Percentiles rank a stretch among this genome's conserved stretches.
phyloP scores from a whole-genome alignment of 2,888 invertebrate genomes.

The Drosophila monieri region DNA sequence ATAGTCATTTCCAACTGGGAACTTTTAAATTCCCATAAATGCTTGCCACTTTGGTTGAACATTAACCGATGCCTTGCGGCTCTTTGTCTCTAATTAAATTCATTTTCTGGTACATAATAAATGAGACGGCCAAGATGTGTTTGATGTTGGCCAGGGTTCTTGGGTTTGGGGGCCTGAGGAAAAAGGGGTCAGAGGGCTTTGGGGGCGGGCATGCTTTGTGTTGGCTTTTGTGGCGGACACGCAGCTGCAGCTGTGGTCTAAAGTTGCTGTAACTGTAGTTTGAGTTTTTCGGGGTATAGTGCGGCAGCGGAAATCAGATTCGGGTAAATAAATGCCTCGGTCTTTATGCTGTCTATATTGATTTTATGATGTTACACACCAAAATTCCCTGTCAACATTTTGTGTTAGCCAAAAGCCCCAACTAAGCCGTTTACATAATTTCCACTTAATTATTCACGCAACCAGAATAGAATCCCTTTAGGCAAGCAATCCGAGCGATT shows the following conservation, averaged over 20 bases:
- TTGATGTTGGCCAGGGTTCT: constrained; percentile 18
- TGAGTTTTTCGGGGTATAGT: not conserved
- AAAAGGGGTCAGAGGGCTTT: not conserved
- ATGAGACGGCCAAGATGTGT: constrained; percentile 33
- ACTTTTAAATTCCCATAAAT: constrained; percentile 39
- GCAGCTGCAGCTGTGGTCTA: constrained; percentile 25
- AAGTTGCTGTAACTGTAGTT: constrained; percentile 22
- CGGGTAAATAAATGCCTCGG: not conserved
- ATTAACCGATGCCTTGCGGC: constrained; percentile 52
- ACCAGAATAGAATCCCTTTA: constrained; percentile 25
- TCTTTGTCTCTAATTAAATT: constrained; percentile 62
- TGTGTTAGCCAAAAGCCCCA: constrained; percentile 27
- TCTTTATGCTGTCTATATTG: constrained; percentile 18
- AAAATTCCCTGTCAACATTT: constrained; percentile 25
- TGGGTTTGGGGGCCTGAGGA: not conserved
- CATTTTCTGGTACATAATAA: constrained; percentile 43
- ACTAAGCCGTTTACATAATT: constrained; percentile 42
- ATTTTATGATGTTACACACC: constrained; percentile 22
- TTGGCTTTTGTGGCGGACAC: constrained; percentile 35
- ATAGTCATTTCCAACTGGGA: constrained; percentile 4
- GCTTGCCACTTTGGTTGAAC: constrained; percentile 32
- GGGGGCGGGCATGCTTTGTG: constrained; percentile 26
- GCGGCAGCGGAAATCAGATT: constrained; percentile 22
- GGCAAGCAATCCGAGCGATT: constrained; percentile 37
- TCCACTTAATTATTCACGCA: constrained; percentile 40